phyloP scores from a whole-genome alignment of 2,888 invertebrate species.

The Aspidiotus destructor region DNA sequence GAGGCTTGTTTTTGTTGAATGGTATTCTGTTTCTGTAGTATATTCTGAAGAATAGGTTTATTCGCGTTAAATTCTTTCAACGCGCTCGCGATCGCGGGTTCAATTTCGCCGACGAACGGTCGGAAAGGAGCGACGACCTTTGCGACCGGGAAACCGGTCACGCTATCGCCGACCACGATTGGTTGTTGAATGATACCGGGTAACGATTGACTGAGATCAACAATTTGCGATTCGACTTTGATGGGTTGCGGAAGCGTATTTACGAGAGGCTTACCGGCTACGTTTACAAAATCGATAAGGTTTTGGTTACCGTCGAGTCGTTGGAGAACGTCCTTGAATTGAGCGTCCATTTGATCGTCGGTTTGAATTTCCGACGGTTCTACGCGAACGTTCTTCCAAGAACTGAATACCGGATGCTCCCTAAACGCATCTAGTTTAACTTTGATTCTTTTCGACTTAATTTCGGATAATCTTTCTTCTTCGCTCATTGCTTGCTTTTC shows the following conservation, averaged over 20 bases:
- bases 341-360: conserved; percentile 10
- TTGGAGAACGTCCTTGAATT: neutral
- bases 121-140: conserved; percentile 54
- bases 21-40: conserved; percentile 51
- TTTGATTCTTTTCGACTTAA: conserved; percentile 28
- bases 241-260: conserved; percentile 45
- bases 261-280: neutral
- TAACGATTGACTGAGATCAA: conserved; percentile 44
- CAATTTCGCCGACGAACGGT: conserved; percentile 48
- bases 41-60: conserved; percentile 36
- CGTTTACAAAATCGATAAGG: conserved; percentile 14
- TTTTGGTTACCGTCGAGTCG: conserved; percentile 5
- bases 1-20: conserved; percentile 44
- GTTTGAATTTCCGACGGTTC: conserved; percentile 8
- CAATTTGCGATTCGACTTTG: conserved; percentile 47
- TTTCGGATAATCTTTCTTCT: conserved; percentile 33
- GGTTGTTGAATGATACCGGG: conserved; percentile 40
- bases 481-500: conserved; percentile 36
- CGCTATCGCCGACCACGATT: conserved; percentile 9
- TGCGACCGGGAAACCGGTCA: conserved; percentile 50
- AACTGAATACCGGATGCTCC: conserved; percentile 8
- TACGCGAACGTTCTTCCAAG: conserved; percentile 18
- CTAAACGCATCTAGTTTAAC: conserved; percentile 28
- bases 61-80: conserved; percentile 50
- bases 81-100: conserved; percentile 45